Evolutionary conservation across 2,888 invertebrate genomes (phyloP), one percentile per base, ranked within the genome.

Genomic region (Melanargia galathea): DNA sequence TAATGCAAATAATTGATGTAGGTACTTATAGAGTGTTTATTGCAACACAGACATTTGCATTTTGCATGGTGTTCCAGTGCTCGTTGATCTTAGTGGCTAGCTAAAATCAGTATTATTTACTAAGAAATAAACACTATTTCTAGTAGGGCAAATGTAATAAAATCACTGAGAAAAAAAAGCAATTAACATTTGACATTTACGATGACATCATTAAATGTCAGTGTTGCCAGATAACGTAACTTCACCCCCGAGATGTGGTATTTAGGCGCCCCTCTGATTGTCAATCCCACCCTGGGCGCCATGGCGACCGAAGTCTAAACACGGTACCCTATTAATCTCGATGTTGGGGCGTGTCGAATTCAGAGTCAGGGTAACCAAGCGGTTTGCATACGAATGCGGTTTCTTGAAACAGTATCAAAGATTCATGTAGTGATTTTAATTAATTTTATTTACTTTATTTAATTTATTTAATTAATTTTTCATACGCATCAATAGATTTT

Each of bases 181-280:
- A 77, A 79, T 79, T 76, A 75, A 69, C 66, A 63, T 60, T 54
- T 78, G 77, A 79, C 82, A 79, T 82, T 82, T 71, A 71, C 73
- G 69, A 74, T 80, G 74, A 71, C 70, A 65, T 71, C 69, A 70
- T 75, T 76, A 78, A 79, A 78, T 75, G 75, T 66, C 76, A 80
- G 76, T 80, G 81, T 79, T 82, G 78, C 77, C 80, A 84, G 87
- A 83, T 85, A 81, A 81, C 69, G 71, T 75, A 83, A 84, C 71
- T 73, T 80, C 72, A 80, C 90, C 89, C 90, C 70, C 67, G 90
- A 89, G 90, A 90, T 88, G 88, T 88, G 88, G 83, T 80, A 89
- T 90, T 90, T 87, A 77, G 76, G 76, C 75, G 76, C 79, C 76
- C 79, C 71, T 73, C 80, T 83, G 84, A 84, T 86, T 86, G 86